Base-by-base conservation (phyloP, 2,888 invertebrate species). In the Epistrophe eligans region DNA sequence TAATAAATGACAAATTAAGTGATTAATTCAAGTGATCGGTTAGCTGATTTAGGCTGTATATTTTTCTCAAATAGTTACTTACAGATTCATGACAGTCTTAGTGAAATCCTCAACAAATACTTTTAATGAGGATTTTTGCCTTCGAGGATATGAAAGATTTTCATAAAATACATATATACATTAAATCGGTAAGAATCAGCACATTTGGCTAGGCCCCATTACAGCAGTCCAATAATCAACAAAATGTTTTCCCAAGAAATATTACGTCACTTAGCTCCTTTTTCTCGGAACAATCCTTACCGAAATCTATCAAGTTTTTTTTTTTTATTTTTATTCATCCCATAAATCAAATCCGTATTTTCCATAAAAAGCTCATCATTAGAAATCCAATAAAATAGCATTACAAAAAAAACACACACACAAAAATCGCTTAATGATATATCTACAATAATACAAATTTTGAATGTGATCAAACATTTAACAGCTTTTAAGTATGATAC, bases 391-490 rank as follows among this genome's bases (percentile, higher is more conserved):
- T 57, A 67, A 52, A 50, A 71, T 67, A 74, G n/a, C 67, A 50
- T 50, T 11, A 67, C 58, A 38, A 84, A 79, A 74, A 70, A 79
- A 19, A 52, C 50, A 67, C 67, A 70, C 38, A 70, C 35, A 38
- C 24, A 24, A 24, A 79, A 71, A 77, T 77, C 67, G 81, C 80
- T 85, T 85, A 70, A 81, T 85, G 77, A 82, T 85, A 70, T 82
- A 70, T 70, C 70, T 70, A 87, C 77, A 87, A 87, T 87, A 87
- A 79, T 83, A 83, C 79, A 83, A 87, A 83, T 87, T 79, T 79
- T 83, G 50, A 83, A 82, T 87, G 82, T 87, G 87, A 87, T 87
- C 40, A 74, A 73, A 82, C 82, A 79, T 79, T 82, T 70, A 87
- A 79, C 77, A 73, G 77, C 82, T 82, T 79, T 77, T 73, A 79